A percentile compares a stretch with the other conserved stretches of the same genome.
phyloP scores from a whole-genome alignment of 2,797 vertebrate species.

The Enteromius fasciolatus region DNA sequence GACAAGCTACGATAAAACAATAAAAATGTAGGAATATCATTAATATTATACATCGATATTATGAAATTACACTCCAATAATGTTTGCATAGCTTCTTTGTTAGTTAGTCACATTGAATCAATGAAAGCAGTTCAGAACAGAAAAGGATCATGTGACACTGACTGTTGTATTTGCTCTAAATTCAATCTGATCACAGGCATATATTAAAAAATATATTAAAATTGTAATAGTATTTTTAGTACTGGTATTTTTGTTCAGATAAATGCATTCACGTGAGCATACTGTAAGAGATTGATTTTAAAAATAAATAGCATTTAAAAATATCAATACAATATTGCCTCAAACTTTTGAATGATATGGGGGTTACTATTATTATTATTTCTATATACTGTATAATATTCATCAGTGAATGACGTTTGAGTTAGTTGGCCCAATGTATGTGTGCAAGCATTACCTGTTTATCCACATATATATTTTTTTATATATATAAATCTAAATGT shows the following conservation, averaged over 20 bases:
- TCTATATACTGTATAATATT: not conserved
- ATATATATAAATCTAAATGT: constrained; percentile 18
- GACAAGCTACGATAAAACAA: too few relatives aligned
- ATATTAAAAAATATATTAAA: not conserved
- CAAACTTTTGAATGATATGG: not conserved
- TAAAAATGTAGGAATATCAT: too few relatives aligned
- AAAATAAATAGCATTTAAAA: not conserved
- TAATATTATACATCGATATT: too few relatives aligned
- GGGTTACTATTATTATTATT: too few relatives aligned
- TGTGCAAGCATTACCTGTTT: constrained; percentile 4
- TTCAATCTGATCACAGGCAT: not conserved
- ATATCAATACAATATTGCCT: not conserved
- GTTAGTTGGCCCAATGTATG: not conserved
- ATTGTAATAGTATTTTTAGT: not conserved
- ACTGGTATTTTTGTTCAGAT: not conserved
- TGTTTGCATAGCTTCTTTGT: too few relatives aligned
- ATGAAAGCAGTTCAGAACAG: too few relatives aligned
- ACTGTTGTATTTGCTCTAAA: not conserved
- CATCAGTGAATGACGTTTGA: not conserved
- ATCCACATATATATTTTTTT: not conserved
- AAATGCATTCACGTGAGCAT: not conserved
- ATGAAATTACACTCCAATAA: too few relatives aligned
- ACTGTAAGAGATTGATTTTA: not conserved
- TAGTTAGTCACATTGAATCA: too few relatives aligned
- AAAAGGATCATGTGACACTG: not conserved